phyloP scores from a whole-genome alignment of 2,797 vertebrate species.

The Spea hammondii region DNA sequence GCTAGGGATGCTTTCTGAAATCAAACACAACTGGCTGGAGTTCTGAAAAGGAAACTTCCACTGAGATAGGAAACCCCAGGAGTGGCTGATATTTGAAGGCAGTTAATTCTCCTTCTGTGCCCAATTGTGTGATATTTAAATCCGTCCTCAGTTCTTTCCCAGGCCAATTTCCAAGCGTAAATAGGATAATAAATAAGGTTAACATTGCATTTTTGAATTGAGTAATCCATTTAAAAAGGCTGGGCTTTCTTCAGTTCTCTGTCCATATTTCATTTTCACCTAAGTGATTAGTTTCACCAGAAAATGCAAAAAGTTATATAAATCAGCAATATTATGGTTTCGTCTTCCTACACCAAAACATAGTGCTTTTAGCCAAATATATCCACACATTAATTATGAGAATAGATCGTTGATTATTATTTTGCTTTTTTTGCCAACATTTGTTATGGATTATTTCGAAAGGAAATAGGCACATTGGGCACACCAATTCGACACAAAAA shows the following conservation, averaged over 20 bases:
- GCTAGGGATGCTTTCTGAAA: constrained; percentile 36
- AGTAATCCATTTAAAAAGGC: constrained; percentile 27
- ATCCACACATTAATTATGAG: too few species aligned
- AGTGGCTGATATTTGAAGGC: constrained; percentile 43
- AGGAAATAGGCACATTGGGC: too few species aligned
- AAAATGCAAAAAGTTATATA: background rate
- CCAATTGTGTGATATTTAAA: constrained; percentile 46
- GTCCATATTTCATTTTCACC: background rate
- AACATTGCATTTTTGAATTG: constrained; percentile 27
- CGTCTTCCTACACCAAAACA: too few species aligned
- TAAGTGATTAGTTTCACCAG: background rate
- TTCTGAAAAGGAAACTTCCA: constrained; percentile 48
- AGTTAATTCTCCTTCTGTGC: constrained; percentile 47
- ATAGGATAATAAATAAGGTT: constrained; percentile 51
- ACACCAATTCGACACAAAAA: too few species aligned
- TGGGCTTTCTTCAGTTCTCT: background rate
- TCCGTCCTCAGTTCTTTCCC: constrained; percentile 45
- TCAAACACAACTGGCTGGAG: constrained; percentile 45
- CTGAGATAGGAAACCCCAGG: constrained; percentile 48
- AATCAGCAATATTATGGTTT: too few species aligned
- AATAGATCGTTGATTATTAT: too few species aligned
- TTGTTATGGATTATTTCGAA: too few species aligned
- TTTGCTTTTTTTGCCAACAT: too few species aligned
- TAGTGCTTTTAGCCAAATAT: too few species aligned
- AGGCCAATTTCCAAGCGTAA: constrained; percentile 51